Evolutionary conservation across 2,888 invertebrate genomes (phyloP).

Genomic region (Pachydiplax longipennis): DNA sequence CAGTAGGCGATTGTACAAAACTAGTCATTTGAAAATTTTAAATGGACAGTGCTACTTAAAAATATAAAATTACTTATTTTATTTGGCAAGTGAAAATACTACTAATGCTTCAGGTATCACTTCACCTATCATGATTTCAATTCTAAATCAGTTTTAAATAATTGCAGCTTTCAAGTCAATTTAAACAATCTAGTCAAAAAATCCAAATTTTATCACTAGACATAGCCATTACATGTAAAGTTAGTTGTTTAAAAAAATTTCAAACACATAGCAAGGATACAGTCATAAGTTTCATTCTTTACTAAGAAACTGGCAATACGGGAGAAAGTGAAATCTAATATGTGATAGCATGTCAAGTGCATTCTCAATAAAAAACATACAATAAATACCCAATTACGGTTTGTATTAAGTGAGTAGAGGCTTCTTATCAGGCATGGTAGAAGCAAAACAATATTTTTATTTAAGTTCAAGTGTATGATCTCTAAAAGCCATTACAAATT

Average conservation of each 20-base stretch:
- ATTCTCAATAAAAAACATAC: constrained; percentile 41
- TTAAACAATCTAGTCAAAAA: constrained; percentile 38
- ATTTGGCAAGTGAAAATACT: constrained; percentile 33
- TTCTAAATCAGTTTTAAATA: constrained; percentile 27
- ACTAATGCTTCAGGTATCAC: constrained; percentile 32
- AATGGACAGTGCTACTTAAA: constrained; percentile 36
- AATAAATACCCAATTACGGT: constrained; percentile 37
- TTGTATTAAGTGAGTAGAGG: constrained; percentile 30
- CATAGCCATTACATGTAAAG: constrained; percentile 39
- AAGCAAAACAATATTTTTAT: constrained; percentile 33
- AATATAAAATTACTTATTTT: constrained; percentile 26
- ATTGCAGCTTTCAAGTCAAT: constrained; percentile 41
- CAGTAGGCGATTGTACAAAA: constrained; percentile 38
- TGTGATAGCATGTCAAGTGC: constrained; percentile 45
- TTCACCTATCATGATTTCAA: constrained; percentile 41
- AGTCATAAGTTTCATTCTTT: constrained; percentile 44
- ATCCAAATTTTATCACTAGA: constrained; percentile 42
- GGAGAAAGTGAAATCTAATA: constrained; percentile 40
- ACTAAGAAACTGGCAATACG: constrained; percentile 43
- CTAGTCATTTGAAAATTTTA: constrained; percentile 40
- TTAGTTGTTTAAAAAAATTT: constrained; percentile 28
- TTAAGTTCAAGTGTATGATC: constrained; percentile 26
- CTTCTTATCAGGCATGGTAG: constrained; percentile 42
- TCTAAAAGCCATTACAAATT: constrained; percentile 33
- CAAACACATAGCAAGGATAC: constrained; percentile 34